A percentile compares a stretch with the other conserved stretches of the same genome.
Conservation (phyloP, 2,888 invertebrate species). For the Sepioteuthis lessoniana region DNA sequence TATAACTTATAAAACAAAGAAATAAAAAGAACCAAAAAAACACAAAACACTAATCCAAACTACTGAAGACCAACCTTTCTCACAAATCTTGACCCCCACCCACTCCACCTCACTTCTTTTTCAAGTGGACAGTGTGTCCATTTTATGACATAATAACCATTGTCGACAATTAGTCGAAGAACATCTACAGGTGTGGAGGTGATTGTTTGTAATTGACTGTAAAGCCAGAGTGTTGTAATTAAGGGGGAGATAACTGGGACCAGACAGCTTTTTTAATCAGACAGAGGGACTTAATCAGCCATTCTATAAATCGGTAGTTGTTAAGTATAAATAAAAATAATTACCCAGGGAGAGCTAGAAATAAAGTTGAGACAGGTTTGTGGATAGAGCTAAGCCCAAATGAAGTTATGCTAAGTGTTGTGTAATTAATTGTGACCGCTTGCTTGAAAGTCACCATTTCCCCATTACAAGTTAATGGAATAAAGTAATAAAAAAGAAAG, state of each 20-base stretch:
- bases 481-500: background rate
- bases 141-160: conserved; percentile 16
- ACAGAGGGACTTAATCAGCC: background rate
- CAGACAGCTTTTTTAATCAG: background rate
- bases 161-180: background rate
- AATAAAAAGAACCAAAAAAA: background rate
- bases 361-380: background rate
- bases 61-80: background rate
- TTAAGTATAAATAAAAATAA: background rate
- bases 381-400: background rate
- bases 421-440: background rate
- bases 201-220: background rate
- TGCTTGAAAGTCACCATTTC: background rate
- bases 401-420: background rate
- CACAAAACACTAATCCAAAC: background rate
- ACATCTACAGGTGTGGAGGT: background rate
- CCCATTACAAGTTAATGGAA: background rate
- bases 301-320: background rate
- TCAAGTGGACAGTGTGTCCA: background rate
- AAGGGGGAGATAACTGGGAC: background rate
- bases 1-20: background rate
- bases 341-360: background rate
- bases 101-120: background rate
- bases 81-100: background rate
- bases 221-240: background rate